A percentile compares a stretch with the other conserved stretches of the same genome.
These are phyloP conservation scores for Toxostoma redivivum DNA, from an alignment of 2,113 vertebrate species.

Conservation along the genomic window DNA sequence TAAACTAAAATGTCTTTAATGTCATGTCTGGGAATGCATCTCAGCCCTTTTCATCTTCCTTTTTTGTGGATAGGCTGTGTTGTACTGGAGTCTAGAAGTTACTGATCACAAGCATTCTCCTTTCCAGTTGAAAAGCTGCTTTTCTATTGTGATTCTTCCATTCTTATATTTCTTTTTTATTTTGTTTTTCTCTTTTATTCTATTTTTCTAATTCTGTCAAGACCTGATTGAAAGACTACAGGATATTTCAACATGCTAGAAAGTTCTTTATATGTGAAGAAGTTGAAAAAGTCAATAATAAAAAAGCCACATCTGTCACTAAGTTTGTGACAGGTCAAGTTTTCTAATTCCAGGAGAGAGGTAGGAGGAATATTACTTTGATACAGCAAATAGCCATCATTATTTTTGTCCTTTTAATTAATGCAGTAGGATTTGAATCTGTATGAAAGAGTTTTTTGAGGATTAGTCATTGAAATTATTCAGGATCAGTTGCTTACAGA, in stretches of 20 bases:
- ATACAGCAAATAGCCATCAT: background rate
- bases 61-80: background rate
- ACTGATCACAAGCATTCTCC: background rate
- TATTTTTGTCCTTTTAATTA: slow-evolving; percentile 11
- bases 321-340: background rate
- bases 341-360: background rate
- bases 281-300: background rate
- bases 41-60: background rate
- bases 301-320: background rate
- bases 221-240: background rate
- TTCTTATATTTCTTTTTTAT: background rate
- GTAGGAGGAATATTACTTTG: background rate
- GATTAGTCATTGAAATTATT: slow-evolving; percentile 15
- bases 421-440: background rate
- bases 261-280: background rate
- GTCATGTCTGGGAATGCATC: background rate
- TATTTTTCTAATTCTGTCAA: background rate
- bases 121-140: background rate
- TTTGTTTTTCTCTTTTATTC: background rate
- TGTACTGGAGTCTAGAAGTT: background rate
- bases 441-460: background rate
- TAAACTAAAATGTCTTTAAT: background rate
- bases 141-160: background rate
- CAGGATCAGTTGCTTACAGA: background rate
- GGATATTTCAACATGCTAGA: background rate